Base-by-base conservation (phyloP, 2,888 invertebrate species). In the Nomada hirtipes region DNA sequence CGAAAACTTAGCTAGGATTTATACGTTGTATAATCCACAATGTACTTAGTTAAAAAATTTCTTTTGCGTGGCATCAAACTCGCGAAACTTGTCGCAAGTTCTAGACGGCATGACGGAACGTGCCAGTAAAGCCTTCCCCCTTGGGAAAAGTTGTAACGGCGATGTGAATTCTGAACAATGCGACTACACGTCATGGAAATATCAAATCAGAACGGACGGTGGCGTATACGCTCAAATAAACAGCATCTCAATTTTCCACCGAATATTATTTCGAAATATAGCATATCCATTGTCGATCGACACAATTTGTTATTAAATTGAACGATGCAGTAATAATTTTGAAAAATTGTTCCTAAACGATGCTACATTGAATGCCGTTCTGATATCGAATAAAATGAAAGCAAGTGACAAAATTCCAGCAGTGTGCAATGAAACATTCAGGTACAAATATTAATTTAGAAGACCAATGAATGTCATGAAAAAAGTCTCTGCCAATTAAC, bases 11-110 rank as follows among this genome's bases (percentile, higher is more conserved):
- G 57, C 50, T 47, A 29, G 59, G 52, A 52, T 42, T 65, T 65
- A 65, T 59, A 47, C n/a, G 20, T 65, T 36, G 65, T 76, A 77
- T 29, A 50, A 23, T 18, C 47, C 26, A 42, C 23, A 57, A 26
- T 44, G 36, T 36, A 36, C 36, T 76, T 75, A 52, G 44, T 20
- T 36, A 47, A 15, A 15, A 44, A 65, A 77, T 77, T 77, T 77
- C 63, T 77, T 77, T 69, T 15, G 36, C 67, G 4, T 11, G 15
- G 53, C 53, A 23, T 18, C 52, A 55, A 78, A 42, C 63, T 57
- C 63, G 42, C 42, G 68, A 50, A 61, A 42, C 68, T 57, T 57
- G 50, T 57, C 13, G 4, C 36, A 18, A 11, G 11, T 15, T 47
- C 15, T 18, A 23, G 47, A 23, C 18, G 18, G 2, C 15, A 13